Conservation (phyloP, 1,140 invertebrate genomes). For the Atta cephalotes region DNA sequence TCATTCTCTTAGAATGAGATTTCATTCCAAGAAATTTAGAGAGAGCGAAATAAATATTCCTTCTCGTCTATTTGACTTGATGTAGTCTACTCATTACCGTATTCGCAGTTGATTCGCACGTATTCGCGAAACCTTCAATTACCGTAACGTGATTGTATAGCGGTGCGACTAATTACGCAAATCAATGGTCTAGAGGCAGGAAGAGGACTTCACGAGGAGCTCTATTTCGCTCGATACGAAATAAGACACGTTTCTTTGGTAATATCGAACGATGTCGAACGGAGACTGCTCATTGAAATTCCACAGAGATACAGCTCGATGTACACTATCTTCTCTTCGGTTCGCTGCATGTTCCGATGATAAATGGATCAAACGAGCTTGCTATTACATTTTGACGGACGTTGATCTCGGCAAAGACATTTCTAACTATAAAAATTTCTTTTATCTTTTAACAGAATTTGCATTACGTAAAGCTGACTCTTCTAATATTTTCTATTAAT, state of each 20-base stretch:
- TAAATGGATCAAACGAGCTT: slow-evolving; percentile 61
- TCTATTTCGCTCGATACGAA: slow-evolving; percentile 14
- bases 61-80: not conserved
- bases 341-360: slow-evolving; percentile 53
- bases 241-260: slow-evolving; percentile 63
- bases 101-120: slow-evolving; percentile 21
- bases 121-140: slow-evolving; percentile 38
- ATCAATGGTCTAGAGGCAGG: slow-evolving; percentile 16
- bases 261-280: slow-evolving; percentile 45
- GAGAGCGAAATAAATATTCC: not conserved
- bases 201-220: not conserved
- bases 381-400: slow-evolving; percentile 58
- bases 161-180: slow-evolving; percentile 46
- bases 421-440: slow-evolving; percentile 6
- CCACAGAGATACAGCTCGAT: slow-evolving; percentile 40
- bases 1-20: no score
- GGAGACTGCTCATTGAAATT: slow-evolving; percentile 58
- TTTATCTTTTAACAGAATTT: not conserved
- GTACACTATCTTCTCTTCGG: slow-evolving; percentile 52
- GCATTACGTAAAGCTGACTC: not conserved
- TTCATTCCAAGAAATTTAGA: no score
- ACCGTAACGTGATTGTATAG: slow-evolving; percentile 47
- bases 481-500: not conserved
- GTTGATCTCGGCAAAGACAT: slow-evolving; percentile 33
- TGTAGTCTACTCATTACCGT: not conserved